Evolutionary conservation across 2,888 invertebrate genomes (phyloP).

Genomic region (Minunthozetes semirufus): DNA sequence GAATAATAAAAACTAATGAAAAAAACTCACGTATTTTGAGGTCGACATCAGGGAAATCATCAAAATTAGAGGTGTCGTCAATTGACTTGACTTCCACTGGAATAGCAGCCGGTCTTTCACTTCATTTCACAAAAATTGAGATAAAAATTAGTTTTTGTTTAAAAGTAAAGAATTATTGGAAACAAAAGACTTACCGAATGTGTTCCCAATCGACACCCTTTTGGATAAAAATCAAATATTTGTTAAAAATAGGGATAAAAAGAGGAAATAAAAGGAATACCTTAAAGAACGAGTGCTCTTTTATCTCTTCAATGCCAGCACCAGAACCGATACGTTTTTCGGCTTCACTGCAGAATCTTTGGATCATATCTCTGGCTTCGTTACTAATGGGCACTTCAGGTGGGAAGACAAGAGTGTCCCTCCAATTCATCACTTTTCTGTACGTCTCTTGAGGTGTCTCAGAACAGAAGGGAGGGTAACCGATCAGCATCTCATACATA

Average conservation of each 20-base stretch:
- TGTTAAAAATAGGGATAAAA: neutral
- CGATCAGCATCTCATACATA: constrained; percentile 99
- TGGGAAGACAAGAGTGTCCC: constrained; percentile 94
- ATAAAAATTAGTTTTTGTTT: too few relatives aligned
- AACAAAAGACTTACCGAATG: constrained; percentile 59
- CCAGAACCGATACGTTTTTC: constrained; percentile 84
- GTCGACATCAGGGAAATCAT: constrained; percentile 99
- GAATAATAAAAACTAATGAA: neutral
- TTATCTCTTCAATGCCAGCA: constrained; percentile 87
- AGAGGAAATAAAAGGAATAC: neutral
- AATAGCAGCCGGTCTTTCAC: constrained; percentile 93
- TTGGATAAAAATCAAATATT: neutral
- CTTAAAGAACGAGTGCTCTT: constrained; percentile 77
- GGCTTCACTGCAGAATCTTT: constrained; percentile 90
- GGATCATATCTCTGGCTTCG: constrained; percentile 89
- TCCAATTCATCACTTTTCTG: constrained; percentile 98
- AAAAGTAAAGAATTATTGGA: neutral
- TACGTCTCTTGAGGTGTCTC: constrained; percentile 97
- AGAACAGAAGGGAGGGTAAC: constrained; percentile 99
- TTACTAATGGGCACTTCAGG: constrained; percentile 99
- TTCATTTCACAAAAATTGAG: constrained; percentile 36
- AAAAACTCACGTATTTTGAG: constrained; percentile 85
- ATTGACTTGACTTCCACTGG: constrained; percentile 96
- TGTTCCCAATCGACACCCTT: constrained; percentile 94
- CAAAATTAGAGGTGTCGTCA: constrained; percentile 99